Conservation (phyloP, 53 echinoderm and acorn worm species). For the Apostichopus leukothele region DNA sequence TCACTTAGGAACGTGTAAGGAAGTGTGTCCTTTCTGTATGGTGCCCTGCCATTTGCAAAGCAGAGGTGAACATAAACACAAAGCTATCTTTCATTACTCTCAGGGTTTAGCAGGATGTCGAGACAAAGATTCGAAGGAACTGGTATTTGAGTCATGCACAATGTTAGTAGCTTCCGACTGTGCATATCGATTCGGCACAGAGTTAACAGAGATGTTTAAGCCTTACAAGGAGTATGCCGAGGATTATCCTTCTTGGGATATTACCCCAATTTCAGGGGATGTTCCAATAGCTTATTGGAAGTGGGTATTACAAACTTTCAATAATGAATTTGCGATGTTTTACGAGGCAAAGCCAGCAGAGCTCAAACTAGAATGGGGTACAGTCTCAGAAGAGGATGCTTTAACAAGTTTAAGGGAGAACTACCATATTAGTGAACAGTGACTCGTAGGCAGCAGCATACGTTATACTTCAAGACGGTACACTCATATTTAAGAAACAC, state of each 20-base stretch:
- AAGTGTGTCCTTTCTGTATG: slow-evolving; percentile 20
- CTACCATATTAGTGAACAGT: too few species aligned
- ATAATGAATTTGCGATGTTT: background rate
- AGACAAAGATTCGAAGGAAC: background rate
- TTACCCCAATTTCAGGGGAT: background rate
- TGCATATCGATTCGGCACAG: background rate
- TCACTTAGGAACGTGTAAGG: background rate
- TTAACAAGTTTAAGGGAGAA: background rate
- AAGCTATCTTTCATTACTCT: background rate
- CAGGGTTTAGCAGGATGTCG: background rate
- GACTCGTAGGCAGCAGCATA: too few species aligned
- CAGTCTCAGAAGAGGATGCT: background rate
- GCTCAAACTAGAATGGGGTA: background rate
- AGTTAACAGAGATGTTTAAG: background rate
- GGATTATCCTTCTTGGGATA: slow-evolving; percentile 17
- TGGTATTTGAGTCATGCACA: slow-evolving; percentile 8
- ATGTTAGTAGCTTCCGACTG: background rate
- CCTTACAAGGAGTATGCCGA: background rate
- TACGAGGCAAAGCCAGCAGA: background rate
- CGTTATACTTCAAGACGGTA: too few species aligned
- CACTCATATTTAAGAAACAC: too few species aligned
- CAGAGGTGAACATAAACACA: background rate
- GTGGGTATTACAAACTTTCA: slow-evolving; percentile 23
- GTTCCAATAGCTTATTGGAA: background rate
- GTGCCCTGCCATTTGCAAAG: slow-evolving; percentile 9